Evolutionary conservation across 2,113 vertebrate species (phyloP), one percentile per base, ranked within the genome.

Genomic region (Athene cunicularia): DNA sequence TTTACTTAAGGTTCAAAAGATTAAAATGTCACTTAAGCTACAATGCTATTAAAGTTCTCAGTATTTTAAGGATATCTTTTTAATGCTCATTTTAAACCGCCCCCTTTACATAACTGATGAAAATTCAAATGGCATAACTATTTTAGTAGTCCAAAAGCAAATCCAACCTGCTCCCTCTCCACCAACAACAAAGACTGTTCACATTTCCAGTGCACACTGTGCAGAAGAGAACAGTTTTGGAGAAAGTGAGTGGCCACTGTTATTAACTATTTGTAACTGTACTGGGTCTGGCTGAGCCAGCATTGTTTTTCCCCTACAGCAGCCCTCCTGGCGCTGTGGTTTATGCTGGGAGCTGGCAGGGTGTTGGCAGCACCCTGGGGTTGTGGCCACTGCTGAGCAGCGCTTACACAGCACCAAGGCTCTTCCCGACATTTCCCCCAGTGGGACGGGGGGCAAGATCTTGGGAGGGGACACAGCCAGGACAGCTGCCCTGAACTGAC

Each of bases 191-290:
- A 75, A 71, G 33, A 35, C 7, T 33, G 11, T 14, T 72, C 33
- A 17, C 17, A 53, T 35, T 72, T 87, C 22, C 21, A 64, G 47
- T 3, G 13, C 12, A 64, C 0, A 0, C 5, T 6, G 5, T 8
- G 9, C 11, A 28, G 33, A 89, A n/a, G 17, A 67, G 4, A 70
- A 45, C 7, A 27, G 5, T 27, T 93, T 52, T 66, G 32, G 19
- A 73, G 8, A 16, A 62, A 27, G 2, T 9, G 58, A 28, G 2
- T 9, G 11, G 30, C 28, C 7, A 43, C 32, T 72, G 15, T 4
- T 81, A 45, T 66, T 30, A 80, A 63, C 2, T 18, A 12, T 27
- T 71, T 71, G 15, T n/a, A 72, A 32, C 11, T 39, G 39, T 39
- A 39, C 39, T 39, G 39, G 10, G 39, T 39, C 39, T 39, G 39